Evolutionary conservation across 2,888 invertebrate genomes (phyloP).

Genomic region (Parnassius mnemosyne): DNA sequence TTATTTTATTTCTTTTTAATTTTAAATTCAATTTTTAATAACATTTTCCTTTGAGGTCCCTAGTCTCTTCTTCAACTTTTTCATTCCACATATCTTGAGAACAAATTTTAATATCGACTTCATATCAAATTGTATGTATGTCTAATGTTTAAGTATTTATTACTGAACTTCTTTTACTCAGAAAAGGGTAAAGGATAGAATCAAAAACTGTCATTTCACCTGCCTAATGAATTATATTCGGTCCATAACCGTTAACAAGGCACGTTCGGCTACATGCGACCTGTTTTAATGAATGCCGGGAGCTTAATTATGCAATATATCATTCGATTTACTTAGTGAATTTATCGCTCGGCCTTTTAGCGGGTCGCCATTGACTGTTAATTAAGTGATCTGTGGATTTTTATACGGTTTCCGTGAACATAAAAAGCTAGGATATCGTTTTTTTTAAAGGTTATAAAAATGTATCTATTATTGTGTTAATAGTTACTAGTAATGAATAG

Average conservation of each 20-base stretch:
- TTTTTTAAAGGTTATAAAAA: too few relatives aligned
- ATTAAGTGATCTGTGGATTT: conserved; percentile 12
- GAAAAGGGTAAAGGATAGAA: background rate
- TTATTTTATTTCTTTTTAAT: too few relatives aligned
- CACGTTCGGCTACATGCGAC: conserved; percentile 10
- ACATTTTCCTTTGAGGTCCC: too few relatives aligned
- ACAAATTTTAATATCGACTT: too few relatives aligned
- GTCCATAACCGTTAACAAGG: conserved; percentile 1
- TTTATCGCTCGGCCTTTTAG: conserved; percentile 24
- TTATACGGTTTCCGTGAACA: conserved; percentile 4
- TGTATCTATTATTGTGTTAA: too few relatives aligned
- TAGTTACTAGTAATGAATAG: too few relatives aligned
- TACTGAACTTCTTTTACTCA: too few relatives aligned
- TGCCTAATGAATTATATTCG: background rate
- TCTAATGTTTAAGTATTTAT: too few relatives aligned
- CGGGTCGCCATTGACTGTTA: conserved; percentile 3
- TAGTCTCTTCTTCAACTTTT: too few relatives aligned
- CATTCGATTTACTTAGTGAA: conserved; percentile 28
- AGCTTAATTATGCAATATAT: conserved; percentile 38
- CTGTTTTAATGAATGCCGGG: conserved; percentile 33
- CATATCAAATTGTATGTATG: too few relatives aligned
- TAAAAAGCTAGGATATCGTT: background rate
- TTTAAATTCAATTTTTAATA: too few relatives aligned
- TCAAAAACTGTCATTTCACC: background rate
- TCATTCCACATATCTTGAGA: too few relatives aligned